Percentiles rank a stretch among this genome's conserved stretches.
Evolutionary conservation across 2,113 vertebrate genomes (phyloP).

Genomic region (Stercorarius parasiticus): DNA sequence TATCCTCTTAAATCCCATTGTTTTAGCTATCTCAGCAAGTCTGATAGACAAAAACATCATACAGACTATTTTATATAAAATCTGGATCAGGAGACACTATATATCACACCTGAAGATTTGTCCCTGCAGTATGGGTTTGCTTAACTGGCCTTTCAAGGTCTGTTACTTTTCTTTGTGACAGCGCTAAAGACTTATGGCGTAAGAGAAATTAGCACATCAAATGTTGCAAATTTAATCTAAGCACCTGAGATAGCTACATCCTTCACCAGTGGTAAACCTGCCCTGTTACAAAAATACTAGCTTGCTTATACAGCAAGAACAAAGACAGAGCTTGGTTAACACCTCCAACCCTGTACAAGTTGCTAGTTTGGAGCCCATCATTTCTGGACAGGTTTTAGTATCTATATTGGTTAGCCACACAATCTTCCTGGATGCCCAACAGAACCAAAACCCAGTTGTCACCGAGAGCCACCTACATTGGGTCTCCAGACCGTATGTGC

Average conservation of each 20-base stretch:
- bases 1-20: not conserved
- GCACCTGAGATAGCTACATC: not conserved
- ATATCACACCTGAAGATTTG: not conserved
- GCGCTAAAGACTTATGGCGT: fast-evolving
- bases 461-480: constrained; percentile 83
- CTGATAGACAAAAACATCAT: not conserved
- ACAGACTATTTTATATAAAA: not conserved
- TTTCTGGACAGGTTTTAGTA: not conserved
- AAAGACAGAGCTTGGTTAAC: not conserved
- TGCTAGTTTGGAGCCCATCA: not conserved
- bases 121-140: not conserved
- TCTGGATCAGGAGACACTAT: not conserved
- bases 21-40: not conserved
- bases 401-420: not conserved
- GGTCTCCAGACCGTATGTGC: constrained; percentile 94
- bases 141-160: not conserved
- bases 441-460: too few relatives aligned
- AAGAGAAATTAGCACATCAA: not conserved
- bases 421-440: fast-evolving
- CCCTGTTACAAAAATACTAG: not conserved
- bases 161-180: not conserved
- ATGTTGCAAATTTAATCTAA: not conserved
- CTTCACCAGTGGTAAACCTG: not conserved
- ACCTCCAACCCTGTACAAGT: not conserved
- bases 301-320: not conserved